Evolutionary conservation across 2,888 invertebrate genomes (phyloP).

Genomic region (Deroplatys truncata): DNA sequence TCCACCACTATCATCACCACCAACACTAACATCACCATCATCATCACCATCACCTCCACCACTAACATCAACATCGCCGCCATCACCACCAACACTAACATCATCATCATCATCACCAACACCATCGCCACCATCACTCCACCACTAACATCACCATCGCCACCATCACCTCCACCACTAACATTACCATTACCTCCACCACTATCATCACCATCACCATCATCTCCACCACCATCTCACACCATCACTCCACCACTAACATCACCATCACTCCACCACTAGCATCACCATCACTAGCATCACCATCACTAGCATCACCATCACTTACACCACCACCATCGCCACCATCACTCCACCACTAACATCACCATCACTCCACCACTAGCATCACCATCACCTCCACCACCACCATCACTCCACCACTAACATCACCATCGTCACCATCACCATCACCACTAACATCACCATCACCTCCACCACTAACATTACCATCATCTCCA

Average conservation of each 20-base stretch:
- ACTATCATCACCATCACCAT: neutral
- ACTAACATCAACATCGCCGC: neutral
- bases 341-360: neutral
- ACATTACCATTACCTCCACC: neutral
- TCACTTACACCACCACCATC: neutral
- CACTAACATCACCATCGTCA: neutral
- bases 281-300: neutral
- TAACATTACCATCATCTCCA: neutral
- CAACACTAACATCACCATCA: neutral
- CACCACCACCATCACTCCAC: neutral
- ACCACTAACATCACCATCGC: neutral
- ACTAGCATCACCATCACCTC: neutral
- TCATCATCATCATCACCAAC: too few species aligned
- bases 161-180: neutral
- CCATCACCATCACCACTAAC: neutral
- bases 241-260: neutral
- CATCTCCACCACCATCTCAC: too few species aligned
- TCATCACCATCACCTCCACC: neutral
- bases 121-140: too few species aligned
- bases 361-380: neutral
- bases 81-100: neutral
- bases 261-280: neutral
- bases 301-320: neutral
- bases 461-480: neutral
- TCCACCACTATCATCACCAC: neutral